Conservation (phyloP, 2,797 vertebrate genomes). For the Peromyscus aztecus region DNA sequence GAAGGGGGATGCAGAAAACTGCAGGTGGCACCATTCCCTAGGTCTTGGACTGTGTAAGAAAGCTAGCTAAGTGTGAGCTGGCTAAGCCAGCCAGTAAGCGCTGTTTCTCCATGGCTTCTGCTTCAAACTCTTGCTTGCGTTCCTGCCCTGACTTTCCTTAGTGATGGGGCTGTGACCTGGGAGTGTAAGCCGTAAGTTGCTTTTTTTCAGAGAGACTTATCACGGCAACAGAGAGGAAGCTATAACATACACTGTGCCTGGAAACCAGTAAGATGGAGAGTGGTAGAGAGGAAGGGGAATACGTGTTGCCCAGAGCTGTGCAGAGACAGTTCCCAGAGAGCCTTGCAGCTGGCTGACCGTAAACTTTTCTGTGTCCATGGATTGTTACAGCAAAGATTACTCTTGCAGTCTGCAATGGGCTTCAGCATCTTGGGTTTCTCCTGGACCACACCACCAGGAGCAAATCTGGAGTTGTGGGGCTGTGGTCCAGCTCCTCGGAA, state of each 20-base stretch:
- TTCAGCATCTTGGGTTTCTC: not conserved
- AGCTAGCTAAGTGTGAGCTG: not conserved
- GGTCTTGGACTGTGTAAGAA: not conserved
- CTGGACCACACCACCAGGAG: not conserved
- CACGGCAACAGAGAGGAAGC: not conserved
- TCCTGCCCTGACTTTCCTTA: not conserved
- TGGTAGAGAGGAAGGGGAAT: not conserved
- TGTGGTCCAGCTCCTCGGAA: rapidly evolving
- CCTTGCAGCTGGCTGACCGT: not conserved
- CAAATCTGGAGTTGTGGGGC: rapidly evolving
- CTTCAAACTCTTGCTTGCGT: not conserved
- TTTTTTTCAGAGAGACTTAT: not conserved
- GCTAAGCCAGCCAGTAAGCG: not conserved
- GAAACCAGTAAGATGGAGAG: not conserved
- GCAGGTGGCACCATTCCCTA: not conserved
- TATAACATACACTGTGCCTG: not conserved
- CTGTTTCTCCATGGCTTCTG: not conserved
- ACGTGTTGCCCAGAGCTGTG: not conserved
- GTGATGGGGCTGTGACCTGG: not conserved
- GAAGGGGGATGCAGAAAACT: not conserved
- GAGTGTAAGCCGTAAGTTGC: not conserved
- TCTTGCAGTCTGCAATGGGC: not conserved
- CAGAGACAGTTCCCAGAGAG: not conserved
- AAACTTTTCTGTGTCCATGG: no score
- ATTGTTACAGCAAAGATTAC: not conserved